A percentile compares a stretch with the other conserved stretches of the same genome.
Evolutionary conservation across 2,797 vertebrate genomes (phyloP).

Genomic region (Leptodactylus fallax): DNA sequence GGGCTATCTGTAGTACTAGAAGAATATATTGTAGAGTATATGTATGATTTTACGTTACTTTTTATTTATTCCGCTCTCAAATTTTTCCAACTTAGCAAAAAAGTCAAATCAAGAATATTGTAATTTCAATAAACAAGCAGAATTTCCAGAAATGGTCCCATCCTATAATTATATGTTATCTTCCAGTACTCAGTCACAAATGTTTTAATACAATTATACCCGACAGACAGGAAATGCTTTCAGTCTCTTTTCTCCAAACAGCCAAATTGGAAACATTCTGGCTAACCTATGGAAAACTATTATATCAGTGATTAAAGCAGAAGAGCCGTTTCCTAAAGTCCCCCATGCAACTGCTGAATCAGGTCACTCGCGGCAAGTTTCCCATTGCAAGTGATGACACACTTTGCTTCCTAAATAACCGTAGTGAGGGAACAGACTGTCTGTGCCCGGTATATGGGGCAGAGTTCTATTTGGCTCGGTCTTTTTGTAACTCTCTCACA

Average conservation of each 20-base stretch:
- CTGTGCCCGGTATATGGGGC: too few species aligned
- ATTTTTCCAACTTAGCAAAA: not conserved
- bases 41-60: not conserved
- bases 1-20: too few species aligned
- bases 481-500: not conserved
- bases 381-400: not conserved
- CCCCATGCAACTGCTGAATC: constrained; percentile 34
- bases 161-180: constrained; percentile 53
- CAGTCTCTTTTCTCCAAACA: constrained; percentile 30
- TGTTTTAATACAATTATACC: constrained; percentile 56
- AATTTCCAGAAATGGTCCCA: constrained; percentile 43
- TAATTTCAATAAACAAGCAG: constrained; percentile 1
- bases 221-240: constrained; percentile 48
- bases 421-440: too few species aligned
- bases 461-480: too few species aligned
- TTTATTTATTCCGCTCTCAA: not conserved
- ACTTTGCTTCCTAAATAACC: too few species aligned
- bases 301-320: constrained; percentile 56
- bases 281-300: constrained; percentile 47
- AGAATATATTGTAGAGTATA: too few species aligned
- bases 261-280: constrained; percentile 58
- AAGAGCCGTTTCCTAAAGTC: constrained; percentile 36
- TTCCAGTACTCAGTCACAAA: constrained; percentile 50
- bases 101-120: not conserved
- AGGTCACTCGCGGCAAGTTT: constrained; percentile 2